Base-by-base conservation (phyloP, 2,113 vertebrate genomes). In the Microcebus tavaratra region DNA sequence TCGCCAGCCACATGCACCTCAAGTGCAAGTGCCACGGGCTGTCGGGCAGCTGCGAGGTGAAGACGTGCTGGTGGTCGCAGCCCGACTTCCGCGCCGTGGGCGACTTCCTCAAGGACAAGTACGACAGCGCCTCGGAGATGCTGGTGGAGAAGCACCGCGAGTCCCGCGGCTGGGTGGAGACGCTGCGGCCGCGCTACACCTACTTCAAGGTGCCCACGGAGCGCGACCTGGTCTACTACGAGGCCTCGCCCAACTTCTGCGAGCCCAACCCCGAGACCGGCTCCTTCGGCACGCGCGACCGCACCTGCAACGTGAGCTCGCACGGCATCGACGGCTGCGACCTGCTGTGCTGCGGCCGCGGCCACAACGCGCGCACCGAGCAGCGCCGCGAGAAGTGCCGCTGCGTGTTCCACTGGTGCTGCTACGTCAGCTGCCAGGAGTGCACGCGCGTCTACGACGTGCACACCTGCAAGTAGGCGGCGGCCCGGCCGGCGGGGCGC, bases 51-150 rank as follows among this genome's bases (percentile, higher is more conserved):
- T 99, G 99, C 0, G 99, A 99, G 68, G 99, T 99, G 85, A 99
- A 99, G 97, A 99, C 99, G 5, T 99, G 99, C 96, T 99, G 99
- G 99, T 99, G 99, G 99, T 98, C 99, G 8, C 99, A 99, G 96
- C 99, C 99, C 0, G 99, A 99, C 97, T 99, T 99, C 97, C 98
- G 99, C 45, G 98, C 98, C 92, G 98, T 99, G 0, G 99, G 99
- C 0, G 99, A 99, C 98, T 99, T 99, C 97, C 98, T 99, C 88
- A 99, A 99, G 96, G 99, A 99, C 98, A 99, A 99, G 90, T 99
- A 99, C 0, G 99, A 99, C 95, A 99, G 99, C 11, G 99, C 99
- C 10, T 99, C 99, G 0, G 99, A 99, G 82, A 99, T 99, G 99
- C 98, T 99, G 80, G 99, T 99, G 96, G 99, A 99, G 48, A 99